phyloP scores from a whole-genome alignment of 2,797 vertebrate genomes.

The Margarornis squamiger region DNA sequence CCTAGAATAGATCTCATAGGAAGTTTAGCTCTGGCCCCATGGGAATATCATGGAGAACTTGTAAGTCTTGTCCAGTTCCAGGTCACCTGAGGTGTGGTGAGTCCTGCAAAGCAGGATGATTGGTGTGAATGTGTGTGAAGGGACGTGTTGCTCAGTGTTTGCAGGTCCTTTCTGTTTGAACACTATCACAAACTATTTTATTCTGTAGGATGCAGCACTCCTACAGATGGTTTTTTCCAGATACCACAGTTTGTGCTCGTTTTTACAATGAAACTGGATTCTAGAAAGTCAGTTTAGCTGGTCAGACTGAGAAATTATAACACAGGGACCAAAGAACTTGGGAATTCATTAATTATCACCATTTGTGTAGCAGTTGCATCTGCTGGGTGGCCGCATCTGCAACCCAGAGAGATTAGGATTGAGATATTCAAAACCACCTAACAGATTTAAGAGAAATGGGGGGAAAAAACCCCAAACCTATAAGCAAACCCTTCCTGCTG shows the following conservation, averaged over 20 bases:
- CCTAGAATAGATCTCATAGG: background rate
- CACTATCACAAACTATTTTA: background rate
- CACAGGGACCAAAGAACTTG: background rate
- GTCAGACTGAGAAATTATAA: background rate
- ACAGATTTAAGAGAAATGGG: background rate
- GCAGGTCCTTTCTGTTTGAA: background rate
- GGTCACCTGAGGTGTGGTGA: background rate
- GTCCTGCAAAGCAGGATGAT: background rate
- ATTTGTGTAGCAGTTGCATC: background rate
- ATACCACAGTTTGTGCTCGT: background rate
- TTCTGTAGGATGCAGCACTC: background rate
- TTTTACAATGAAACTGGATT: background rate
- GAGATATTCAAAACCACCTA: background rate
- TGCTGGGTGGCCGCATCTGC: background rate
- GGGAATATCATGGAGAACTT: background rate
- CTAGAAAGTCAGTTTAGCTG: background rate
- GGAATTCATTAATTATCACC: background rate
- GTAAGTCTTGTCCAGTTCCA: background rate
- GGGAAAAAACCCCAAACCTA: too few relatives aligned
- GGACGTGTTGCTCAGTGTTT: background rate
- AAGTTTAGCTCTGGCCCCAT: background rate
- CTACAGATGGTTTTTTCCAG: background rate
- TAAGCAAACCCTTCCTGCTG: constrained; percentile 31
- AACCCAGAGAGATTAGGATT: background rate
- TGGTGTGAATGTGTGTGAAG: background rate